These are phyloP conservation scores for Anguilla japonica DNA, from an alignment of 2,113 vertebrate genomes.

Conservation along the genomic window DNA sequence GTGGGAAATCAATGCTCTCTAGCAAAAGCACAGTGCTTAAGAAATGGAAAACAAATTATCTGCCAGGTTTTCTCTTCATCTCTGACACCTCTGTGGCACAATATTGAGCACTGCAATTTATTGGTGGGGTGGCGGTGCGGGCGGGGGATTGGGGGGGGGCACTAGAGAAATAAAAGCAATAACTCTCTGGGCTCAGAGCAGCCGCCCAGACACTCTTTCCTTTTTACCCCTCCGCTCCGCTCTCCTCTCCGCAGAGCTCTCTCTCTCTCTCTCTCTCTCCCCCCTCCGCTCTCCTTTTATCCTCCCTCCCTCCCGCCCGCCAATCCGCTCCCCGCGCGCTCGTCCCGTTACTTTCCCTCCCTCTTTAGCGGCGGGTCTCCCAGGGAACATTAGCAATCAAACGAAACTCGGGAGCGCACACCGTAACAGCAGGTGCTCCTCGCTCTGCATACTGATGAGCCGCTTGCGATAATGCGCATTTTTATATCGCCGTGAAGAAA, in stretches of 20 bases:
- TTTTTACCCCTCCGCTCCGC: constrained; percentile 15
- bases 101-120: constrained; percentile 65
- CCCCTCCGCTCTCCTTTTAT: not conserved
- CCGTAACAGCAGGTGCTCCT: constrained; percentile 25
- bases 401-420: constrained; percentile 33
- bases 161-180: constrained; percentile 58
- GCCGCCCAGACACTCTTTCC: not conserved
- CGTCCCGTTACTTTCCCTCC: constrained; percentile 40
- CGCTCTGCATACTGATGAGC: constrained; percentile 34
- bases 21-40: constrained; percentile 52
- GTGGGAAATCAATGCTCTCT: constrained; percentile 62
- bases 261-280: not conserved
- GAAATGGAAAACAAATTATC: constrained; percentile 62
- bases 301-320: constrained; percentile 25
- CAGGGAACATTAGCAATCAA: constrained; percentile 47
- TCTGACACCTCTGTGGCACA: constrained; percentile 56
- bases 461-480: constrained; percentile 7
- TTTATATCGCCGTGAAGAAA: constrained; percentile 18
- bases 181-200: constrained; percentile 47
- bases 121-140: constrained; percentile 44
- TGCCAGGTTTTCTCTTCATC: constrained; percentile 61
- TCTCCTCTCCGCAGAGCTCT: not conserved
- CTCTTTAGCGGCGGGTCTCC: constrained; percentile 23
- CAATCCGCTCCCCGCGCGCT: constrained; percentile 37
- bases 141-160: constrained; percentile 36